A percentile compares a stretch with the other conserved stretches of the same genome.
phyloP scores from a whole-genome alignment of 2,888 invertebrate genomes.

The Latrodectus elegans region DNA sequence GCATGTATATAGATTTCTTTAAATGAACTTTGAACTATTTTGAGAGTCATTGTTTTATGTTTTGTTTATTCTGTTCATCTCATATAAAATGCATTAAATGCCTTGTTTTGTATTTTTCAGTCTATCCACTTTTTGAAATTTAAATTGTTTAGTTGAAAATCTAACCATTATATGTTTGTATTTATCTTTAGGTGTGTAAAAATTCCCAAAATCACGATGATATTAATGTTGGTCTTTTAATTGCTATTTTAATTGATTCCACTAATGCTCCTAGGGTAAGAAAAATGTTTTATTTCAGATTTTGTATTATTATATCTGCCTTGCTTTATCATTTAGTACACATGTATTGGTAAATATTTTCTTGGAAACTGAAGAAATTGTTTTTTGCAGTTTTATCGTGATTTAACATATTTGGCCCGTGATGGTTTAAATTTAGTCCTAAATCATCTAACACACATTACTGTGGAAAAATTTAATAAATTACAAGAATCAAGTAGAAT shows the following conservation, averaged over 20 bases:
- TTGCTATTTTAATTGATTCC: conserved; percentile 90
- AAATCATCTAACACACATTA: conserved; percentile 86
- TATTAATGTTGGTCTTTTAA: conserved; percentile 91
- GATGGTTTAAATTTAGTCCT: conserved; percentile 91
- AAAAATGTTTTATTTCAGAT: background rate
- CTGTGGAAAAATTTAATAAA: conserved; percentile 90
- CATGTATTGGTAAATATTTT: background rate
- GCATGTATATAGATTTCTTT: no score
- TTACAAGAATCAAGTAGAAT: conserved; percentile 86
- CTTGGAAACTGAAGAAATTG: background rate
- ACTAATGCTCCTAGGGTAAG: conserved; percentile 76
- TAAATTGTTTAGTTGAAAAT: no score
- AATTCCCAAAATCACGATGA: conserved; percentile 90
- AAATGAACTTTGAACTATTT: no score
- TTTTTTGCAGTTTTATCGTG: conserved; percentile 84
- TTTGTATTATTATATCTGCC: no score
- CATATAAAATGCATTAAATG: no score
- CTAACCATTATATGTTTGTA: no score
- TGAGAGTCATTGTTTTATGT: no score
- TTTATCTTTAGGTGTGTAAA: conserved; percentile 79
- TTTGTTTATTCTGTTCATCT: no score
- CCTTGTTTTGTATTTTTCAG: no score
- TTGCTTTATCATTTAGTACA: no score
- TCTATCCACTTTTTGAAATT: no score
- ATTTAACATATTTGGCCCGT: conserved; percentile 90